Conservation (phyloP, 2,113 vertebrate genomes). For the Alosa alosa region DNA sequence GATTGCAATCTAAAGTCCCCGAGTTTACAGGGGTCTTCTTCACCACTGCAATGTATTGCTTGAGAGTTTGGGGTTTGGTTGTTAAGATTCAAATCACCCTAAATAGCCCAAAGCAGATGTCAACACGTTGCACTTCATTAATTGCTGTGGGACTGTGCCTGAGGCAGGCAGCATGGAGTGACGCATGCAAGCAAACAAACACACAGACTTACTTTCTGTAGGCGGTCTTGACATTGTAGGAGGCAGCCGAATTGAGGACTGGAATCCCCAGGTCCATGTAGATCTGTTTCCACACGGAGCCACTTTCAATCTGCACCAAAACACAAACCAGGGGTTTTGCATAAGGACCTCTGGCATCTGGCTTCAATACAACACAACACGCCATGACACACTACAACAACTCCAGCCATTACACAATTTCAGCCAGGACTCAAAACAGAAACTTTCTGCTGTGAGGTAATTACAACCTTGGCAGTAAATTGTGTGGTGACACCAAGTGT, state of each 20-base stretch:
- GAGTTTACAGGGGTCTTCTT: neutral
- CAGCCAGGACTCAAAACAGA: neutral
- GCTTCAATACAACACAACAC: neutral
- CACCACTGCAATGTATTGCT: neutral
- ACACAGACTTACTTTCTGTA: slow-evolving; percentile 92
- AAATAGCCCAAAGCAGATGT: neutral
- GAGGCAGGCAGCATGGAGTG: neutral
- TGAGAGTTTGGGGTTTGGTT: neutral
- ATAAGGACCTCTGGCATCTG: neutral
- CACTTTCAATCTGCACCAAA: slow-evolving; percentile 88
- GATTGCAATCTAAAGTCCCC: neutral
- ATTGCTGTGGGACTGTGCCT: neutral
- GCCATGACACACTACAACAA: neutral
- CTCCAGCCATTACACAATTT: neutral
- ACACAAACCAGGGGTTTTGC: slow-evolving; percentile 11
- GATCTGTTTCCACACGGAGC: slow-evolving; percentile 98
- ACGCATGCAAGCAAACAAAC: neutral
- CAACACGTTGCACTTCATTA: neutral
- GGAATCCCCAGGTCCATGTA: slow-evolving; percentile 99
- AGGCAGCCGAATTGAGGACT: slow-evolving; percentile 96
- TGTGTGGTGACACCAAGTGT: neutral
- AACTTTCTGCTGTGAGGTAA: neutral
- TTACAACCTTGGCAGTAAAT: neutral
- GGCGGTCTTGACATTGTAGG: slow-evolving; percentile 98
- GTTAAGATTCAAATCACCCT: neutral